Percentiles rank a stretch among this genome's conserved stretches.
Conservation (phyloP, 2,888 invertebrate species). For the Pilophorus perplexus region DNA sequence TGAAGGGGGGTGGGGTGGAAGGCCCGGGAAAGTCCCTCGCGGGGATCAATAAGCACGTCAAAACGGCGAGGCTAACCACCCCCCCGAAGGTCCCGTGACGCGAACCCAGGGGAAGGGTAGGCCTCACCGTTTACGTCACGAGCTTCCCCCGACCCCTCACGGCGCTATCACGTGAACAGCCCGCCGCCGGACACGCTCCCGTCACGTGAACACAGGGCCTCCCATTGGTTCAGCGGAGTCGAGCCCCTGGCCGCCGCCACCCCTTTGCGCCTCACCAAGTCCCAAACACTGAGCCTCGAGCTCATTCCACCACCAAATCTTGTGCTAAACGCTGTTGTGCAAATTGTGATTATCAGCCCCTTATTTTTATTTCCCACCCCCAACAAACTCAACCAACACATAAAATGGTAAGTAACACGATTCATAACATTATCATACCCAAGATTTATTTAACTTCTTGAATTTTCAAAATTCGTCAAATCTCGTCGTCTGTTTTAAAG, state of each 20-base stretch:
- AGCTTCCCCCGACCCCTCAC: conserved; percentile 23
- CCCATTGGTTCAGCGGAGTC: conserved; percentile 62
- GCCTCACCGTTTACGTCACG: conserved; percentile 17
- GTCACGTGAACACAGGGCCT: conserved; percentile 61
- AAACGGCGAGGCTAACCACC: no score
- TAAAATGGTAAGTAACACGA: no score
- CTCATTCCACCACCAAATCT: conserved; percentile 16
- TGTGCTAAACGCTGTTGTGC: background rate
- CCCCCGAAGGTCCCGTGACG: no score
- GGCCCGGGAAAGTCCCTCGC: background rate
- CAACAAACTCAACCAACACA: no score
- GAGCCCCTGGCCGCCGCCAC: conserved; percentile 62
- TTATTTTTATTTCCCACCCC: no score
- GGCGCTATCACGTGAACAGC: conserved; percentile 76
- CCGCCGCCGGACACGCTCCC: conserved; percentile 72
- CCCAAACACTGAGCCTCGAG: conserved; percentile 20
- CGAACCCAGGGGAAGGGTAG: conserved; percentile 6
- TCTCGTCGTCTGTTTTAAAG: no score
- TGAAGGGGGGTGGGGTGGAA: no score
- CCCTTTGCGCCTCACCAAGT: conserved; percentile 52
- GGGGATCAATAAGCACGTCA: background rate
- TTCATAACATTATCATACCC: background rate
- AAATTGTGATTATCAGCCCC: background rate
- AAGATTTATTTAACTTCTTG: no score
- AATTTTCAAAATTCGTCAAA: no score